Conservation (phyloP, 2,797 vertebrate species). For the Tragopan temminckii region DNA sequence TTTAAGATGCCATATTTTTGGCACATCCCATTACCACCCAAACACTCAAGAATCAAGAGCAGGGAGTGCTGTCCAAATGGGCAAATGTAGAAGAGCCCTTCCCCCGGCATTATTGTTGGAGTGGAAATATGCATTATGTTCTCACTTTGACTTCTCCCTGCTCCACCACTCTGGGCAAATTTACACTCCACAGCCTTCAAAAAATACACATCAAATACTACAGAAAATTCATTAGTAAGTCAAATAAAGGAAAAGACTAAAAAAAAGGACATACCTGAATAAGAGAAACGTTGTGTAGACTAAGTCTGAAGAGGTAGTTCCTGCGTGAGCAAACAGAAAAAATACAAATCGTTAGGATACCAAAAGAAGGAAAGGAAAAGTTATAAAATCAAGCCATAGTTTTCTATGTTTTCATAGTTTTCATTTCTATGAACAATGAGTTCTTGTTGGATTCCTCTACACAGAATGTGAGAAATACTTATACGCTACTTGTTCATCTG, state of each 20-base stretch:
- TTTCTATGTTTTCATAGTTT: no score
- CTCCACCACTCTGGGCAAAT: slow-evolving; percentile 26
- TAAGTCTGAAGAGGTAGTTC: slow-evolving; percentile 98
- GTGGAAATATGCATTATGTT: background rate
- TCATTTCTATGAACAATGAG: background rate
- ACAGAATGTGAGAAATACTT: background rate
- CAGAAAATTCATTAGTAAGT: slow-evolving; percentile 11
- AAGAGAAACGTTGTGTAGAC: slow-evolving; percentile 93
- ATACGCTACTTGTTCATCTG: background rate
- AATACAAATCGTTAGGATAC: slow-evolving; percentile 31
- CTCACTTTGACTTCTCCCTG: background rate
- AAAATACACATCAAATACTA: slow-evolving; percentile 25
- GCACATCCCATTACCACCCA: background rate
- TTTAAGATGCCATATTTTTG: slow-evolving; percentile 30
- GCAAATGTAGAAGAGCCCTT: background rate
- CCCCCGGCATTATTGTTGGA: background rate
- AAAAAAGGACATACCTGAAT: slow-evolving; percentile 89
- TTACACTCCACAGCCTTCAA: background rate
- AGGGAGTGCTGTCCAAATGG: background rate
- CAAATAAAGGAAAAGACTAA: slow-evolving; percentile 42
- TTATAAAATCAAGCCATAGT: background rate
- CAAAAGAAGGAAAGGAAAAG: background rate
- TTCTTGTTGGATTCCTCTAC: background rate
- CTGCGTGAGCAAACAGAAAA: slow-evolving; percentile 82
- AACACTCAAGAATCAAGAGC: background rate